A percentile compares a stretch with the other conserved stretches of the same genome.
phyloP scores from a whole-genome alignment of 2,888 invertebrate genomes.

The Phyto melanocephala region DNA sequence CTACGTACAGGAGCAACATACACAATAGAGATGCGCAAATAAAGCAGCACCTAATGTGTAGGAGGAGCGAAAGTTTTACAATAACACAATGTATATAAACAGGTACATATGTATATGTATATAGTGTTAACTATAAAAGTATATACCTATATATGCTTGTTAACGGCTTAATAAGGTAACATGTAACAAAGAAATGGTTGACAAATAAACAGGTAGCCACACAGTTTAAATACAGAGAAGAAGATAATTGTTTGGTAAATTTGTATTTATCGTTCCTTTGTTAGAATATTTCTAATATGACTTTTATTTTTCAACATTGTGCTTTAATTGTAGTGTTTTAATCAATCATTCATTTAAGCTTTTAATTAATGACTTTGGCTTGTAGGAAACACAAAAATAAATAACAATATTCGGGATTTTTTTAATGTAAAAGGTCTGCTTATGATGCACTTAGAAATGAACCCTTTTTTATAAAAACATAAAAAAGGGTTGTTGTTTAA shows the following conservation, averaged over 20 bases:
- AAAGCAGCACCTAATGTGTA: slow-evolving; percentile 58
- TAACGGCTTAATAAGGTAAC: slow-evolving; percentile 39
- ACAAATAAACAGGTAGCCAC: slow-evolving; percentile 37
- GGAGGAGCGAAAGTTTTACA: slow-evolving; percentile 52
- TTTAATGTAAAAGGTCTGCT: background rate
- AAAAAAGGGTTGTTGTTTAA: slow-evolving; percentile 16
- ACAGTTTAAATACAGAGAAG: background rate
- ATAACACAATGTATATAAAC: slow-evolving; percentile 16
- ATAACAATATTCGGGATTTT: background rate
- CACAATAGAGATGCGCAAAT: slow-evolving; percentile 42
- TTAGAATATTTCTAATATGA: background rate
- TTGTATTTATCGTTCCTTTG: background rate
- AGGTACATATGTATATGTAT: background rate
- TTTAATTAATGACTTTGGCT: slow-evolving; percentile 56
- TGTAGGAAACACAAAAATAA: background rate
- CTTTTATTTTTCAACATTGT: slow-evolving; percentile 1
- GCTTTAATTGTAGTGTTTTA: slow-evolving; percentile 10
- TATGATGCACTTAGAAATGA: slow-evolving; percentile 35
- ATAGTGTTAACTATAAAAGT: background rate
- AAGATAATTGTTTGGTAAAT: background rate
- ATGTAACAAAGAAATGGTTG: slow-evolving; percentile 34
- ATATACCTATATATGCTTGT: background rate
- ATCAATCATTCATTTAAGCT: slow-evolving; percentile 64
- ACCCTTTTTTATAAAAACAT: slow-evolving; percentile 31
- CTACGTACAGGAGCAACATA: slow-evolving; percentile 44